These are phyloP conservation scores for Melikaiella ostensackeni DNA, from an alignment of 2,888 invertebrate species.

Conservation along the genomic window DNA sequence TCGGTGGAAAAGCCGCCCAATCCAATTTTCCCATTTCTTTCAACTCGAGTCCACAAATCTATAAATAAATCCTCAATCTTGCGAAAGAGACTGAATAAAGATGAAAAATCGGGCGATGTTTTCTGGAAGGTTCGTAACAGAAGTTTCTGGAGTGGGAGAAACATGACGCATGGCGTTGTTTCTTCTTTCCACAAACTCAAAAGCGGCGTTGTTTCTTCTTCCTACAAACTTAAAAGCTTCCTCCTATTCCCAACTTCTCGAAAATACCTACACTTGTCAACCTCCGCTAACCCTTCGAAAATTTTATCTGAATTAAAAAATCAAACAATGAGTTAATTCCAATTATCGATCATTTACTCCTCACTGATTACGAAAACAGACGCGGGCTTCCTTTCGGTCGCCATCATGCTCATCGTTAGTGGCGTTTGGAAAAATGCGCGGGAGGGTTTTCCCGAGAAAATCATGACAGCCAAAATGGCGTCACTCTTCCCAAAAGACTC, in stretches of 20 bases:
- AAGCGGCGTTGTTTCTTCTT: slow-evolving; percentile 46
- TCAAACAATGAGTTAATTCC: neutral
- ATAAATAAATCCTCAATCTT: slow-evolving; percentile 10
- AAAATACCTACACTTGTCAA: neutral
- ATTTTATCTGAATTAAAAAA: neutral
- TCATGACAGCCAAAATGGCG: slow-evolving; percentile 65
- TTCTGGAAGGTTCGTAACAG: slow-evolving; percentile 71
- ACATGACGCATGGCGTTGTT: slow-evolving; percentile 47
- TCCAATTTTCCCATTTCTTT: neutral
- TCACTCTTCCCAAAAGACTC: slow-evolving; percentile 39
- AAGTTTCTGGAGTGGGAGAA: slow-evolving; percentile 44
- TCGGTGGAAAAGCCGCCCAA: neutral
- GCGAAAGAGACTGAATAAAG: slow-evolving; percentile 5
- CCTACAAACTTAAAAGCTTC: slow-evolving; percentile 19
- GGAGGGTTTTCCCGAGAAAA: slow-evolving; percentile 64
- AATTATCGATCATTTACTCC: neutral
- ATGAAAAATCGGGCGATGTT: slow-evolving; percentile 65
- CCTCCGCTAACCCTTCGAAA: neutral
- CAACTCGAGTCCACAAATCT: neutral
- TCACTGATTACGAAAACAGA: slow-evolving; percentile 48
- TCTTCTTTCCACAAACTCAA: slow-evolving; percentile 44
- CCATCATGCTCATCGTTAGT: slow-evolving; percentile 56
- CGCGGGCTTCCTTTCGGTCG: slow-evolving; percentile 66
- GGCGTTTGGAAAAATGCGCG: slow-evolving; percentile 71
- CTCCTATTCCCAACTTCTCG: neutral